Evolutionary conservation across 1,140 invertebrate genomes (phyloP).

Genomic region (Archegozetes longisetosus): DNA sequence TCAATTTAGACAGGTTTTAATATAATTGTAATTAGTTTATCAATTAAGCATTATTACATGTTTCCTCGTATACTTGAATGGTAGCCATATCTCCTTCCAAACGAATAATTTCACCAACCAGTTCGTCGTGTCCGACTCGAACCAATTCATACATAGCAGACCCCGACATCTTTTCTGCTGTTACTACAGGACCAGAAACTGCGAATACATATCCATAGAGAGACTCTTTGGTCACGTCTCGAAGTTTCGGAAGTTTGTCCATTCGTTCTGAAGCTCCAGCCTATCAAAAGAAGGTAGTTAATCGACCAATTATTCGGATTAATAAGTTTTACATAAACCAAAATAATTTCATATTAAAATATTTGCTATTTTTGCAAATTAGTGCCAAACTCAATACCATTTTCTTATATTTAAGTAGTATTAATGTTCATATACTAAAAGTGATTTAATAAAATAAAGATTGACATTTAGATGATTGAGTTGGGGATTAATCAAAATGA

Average conservation of each 20-base stretch:
- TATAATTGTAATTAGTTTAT: neutral
- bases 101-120: slow-evolving; percentile 98
- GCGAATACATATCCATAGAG: slow-evolving; percentile 88
- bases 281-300: slow-evolving; percentile 5
- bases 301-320: neutral
- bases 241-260: slow-evolving; percentile 45
- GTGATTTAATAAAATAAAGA: too few species aligned
- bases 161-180: slow-evolving; percentile 96
- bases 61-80: slow-evolving; percentile 99
- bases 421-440: too few species aligned
- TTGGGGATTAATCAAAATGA: too few species aligned
- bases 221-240: slow-evolving; percentile 67
- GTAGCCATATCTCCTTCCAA: slow-evolving; percentile 98
- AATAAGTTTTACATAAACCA: neutral
- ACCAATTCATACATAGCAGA: slow-evolving; percentile 99
- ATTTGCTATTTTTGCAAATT: too few species aligned
- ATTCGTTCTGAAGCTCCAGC: slow-evolving; percentile 8
- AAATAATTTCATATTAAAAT: too few species aligned
- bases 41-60: slow-evolving; percentile 38
- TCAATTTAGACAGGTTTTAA: neutral
- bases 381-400: too few species aligned
- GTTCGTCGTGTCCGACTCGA: slow-evolving; percentile 88
- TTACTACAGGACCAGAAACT: slow-evolving; percentile 95
- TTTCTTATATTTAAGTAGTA: too few species aligned
- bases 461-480: too few species aligned